These are phyloP conservation scores for Rhagoletis pomonella DNA, from an alignment of 1,140 invertebrate genomes.

Conservation along the genomic window DNA sequence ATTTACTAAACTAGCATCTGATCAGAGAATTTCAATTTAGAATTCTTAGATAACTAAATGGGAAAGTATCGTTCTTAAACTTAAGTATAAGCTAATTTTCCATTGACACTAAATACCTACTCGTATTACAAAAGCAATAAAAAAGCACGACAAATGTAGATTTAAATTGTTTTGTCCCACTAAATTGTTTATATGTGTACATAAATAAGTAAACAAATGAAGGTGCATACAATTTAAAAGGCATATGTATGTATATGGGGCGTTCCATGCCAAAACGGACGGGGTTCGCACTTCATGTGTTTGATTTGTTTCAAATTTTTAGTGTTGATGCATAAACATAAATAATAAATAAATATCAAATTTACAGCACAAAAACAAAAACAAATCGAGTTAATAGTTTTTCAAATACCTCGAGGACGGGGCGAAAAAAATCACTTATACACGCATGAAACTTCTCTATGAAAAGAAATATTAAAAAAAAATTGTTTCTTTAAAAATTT, in stretches of 20 bases:
- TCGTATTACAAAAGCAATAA: constrained; percentile 19
- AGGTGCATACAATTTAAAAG: background rate
- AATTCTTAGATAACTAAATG: background rate
- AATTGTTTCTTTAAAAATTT: too few relatives aligned
- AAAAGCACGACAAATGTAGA: background rate
- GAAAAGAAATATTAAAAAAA: too few relatives aligned
- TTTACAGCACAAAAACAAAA: too few relatives aligned
- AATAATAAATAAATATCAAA: too few relatives aligned
- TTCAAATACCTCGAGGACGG: too few relatives aligned
- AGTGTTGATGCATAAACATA: too few relatives aligned
- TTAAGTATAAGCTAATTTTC: background rate
- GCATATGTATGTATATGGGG: background rate
- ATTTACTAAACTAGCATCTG: background rate
- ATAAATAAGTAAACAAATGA: constrained; percentile 64
- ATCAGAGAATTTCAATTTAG: background rate
- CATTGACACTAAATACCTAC: background rate
- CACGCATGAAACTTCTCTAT: too few relatives aligned
- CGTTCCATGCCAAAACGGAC: too few relatives aligned
- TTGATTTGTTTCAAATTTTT: too few relatives aligned
- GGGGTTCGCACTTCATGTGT: too few relatives aligned
- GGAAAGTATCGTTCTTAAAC: background rate
- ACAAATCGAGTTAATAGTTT: too few relatives aligned
- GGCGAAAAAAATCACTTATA: too few relatives aligned
- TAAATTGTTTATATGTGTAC: constrained; percentile 73
- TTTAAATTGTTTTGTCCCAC: constrained; percentile 62